Percentiles rank a stretch among this genome's conserved stretches.
phyloP scores from a whole-genome alignment of 1,140 invertebrate species.

The Trichonephila clavipes region DNA sequence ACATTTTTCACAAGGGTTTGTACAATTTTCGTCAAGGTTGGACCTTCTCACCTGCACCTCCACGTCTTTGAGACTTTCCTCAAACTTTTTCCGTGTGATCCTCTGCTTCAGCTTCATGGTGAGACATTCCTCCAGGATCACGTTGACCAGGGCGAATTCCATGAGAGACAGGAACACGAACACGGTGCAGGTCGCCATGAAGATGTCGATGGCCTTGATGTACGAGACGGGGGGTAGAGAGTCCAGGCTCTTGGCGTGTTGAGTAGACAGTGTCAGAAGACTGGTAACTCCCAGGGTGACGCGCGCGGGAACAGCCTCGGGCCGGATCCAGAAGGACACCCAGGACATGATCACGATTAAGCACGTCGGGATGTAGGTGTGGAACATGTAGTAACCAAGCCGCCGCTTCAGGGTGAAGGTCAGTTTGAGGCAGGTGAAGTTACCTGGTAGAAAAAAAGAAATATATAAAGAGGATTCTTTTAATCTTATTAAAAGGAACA shows the following conservation, averaged over 20 bases:
- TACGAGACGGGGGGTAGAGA: constrained; percentile 94
- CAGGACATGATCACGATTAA: constrained; percentile 81
- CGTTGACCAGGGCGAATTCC: constrained; percentile 96
- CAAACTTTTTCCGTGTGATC: constrained; percentile 16
- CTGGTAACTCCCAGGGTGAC: constrained; percentile 95
- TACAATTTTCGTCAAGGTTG: no score
- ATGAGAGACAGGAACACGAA: constrained; percentile 96
- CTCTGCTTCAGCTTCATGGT: constrained; percentile 67
- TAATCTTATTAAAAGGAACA: no score
- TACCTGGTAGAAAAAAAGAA: constrained; percentile 56
- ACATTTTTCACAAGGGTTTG: no score
- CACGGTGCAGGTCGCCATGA: constrained; percentile 78
- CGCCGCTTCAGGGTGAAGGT: constrained; percentile 91
- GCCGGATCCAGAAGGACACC: constrained; percentile 95
- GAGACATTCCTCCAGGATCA: constrained; percentile 82
- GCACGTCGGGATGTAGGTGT: constrained; percentile 80
- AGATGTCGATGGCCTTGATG: constrained; percentile 84
- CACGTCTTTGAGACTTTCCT: constrained; percentile 31
- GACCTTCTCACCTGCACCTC: not conserved
- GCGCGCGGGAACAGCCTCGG: constrained; percentile 91
- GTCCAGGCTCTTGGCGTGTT: constrained; percentile 94
- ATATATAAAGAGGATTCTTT: not conserved
- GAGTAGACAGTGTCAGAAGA: constrained; percentile 92
- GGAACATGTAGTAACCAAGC: constrained; percentile 83
- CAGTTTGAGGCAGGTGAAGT: constrained; percentile 85